Base-by-base conservation (phyloP, 1,140 invertebrate species). In the Leptinotarsa texana region DNA sequence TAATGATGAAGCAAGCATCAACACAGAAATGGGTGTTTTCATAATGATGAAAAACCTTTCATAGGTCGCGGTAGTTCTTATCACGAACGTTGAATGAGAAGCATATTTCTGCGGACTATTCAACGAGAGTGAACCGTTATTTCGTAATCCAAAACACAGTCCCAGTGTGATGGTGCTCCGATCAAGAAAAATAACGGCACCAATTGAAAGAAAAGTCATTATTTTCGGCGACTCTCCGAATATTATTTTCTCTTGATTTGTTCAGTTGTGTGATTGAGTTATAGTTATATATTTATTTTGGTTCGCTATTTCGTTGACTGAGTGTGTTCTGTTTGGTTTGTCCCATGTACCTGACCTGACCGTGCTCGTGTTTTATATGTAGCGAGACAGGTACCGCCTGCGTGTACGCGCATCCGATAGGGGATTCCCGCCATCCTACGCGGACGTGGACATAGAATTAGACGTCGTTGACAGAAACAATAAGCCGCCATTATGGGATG, bases 391-490 rank as follows among this genome's bases (percentile, higher is more conserved):
- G 89, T 97, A 96, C 90, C 93, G 93, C 85, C 91, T 98, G 88
- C 93, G 92, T 88, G 95, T 97, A 87, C 93, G 93, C 87, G 96
- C 96, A 86, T 95, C 93, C 84, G 96, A 98, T 91, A 91, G 92
- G 88, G 96, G 96, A 86, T 91, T 89, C 86, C 92, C 93, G 86
- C 92, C 93, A 86, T 93, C 94, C 85, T 92, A 90, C 88, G 95
- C 95, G 87, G 94, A 96, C 88, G 96, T 97, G 88, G 95, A 97
- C 88, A 94, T 97, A 89, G 94, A 96, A 87, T 94, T 98, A 92
- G 95, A 96, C 90, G 95, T 98, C 88, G 95, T 98, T 89, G 95
- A 97, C 92, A 93, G 95, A 89, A 96, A 96, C 92, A 97, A 96
- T 93, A 97, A 97, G 91, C 95, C 96, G 86, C 96, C 96, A 87